Conservation (phyloP, 2,888 invertebrate genomes). For the Galeruca laticollis region DNA sequence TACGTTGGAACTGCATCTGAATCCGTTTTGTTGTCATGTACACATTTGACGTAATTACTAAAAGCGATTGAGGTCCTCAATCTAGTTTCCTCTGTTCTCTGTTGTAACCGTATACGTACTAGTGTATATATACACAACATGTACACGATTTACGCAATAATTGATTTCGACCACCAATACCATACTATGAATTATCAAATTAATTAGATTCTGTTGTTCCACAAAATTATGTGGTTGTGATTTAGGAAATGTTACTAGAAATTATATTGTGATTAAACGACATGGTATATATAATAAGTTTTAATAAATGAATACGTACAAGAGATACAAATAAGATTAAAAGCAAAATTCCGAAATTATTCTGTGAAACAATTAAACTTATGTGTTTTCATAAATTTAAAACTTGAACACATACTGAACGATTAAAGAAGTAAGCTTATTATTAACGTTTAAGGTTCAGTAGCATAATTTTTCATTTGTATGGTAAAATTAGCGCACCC, state of each 20-base stretch:
- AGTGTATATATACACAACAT: neutral
- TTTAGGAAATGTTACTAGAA: neutral
- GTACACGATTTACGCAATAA: conserved; percentile 1
- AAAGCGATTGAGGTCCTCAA: conserved; percentile 6
- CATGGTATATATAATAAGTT: too few relatives aligned
- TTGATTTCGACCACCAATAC: neutral
- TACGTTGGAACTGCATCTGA: neutral
- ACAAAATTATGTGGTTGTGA: neutral
- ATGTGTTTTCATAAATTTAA: too few relatives aligned
- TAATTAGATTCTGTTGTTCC: neutral
- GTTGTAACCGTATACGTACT: neutral
- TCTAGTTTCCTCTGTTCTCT: conserved; percentile 13
- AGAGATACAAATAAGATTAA: too few relatives aligned
- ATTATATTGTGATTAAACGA: neutral
- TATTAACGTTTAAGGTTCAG: too few relatives aligned
- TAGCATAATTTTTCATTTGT: too few relatives aligned
- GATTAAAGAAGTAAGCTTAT: too few relatives aligned
- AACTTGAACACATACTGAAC: too few relatives aligned
- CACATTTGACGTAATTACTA: conserved; percentile 9
- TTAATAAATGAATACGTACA: neutral
- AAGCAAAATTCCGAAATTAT: too few relatives aligned
- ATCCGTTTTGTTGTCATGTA: conserved; percentile 14
- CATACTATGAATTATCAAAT: neutral
- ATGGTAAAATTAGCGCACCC: too few relatives aligned
- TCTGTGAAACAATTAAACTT: too few relatives aligned